Evolutionary conservation across 2,113 vertebrate species (phyloP).

Genomic region (Haliaeetus leucogaster): DNA sequence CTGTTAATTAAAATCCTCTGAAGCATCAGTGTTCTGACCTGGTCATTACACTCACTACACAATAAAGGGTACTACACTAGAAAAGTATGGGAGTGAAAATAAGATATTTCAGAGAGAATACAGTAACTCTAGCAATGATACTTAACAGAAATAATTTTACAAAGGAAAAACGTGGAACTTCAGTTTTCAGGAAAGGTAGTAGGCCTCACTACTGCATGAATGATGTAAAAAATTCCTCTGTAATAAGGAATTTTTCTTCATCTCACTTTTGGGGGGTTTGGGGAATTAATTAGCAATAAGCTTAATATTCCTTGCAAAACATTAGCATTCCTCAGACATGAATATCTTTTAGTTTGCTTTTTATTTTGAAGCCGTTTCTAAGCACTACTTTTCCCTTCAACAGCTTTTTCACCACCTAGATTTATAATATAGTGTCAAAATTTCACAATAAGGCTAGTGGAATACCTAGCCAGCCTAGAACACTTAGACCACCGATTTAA

Average conservation of each 20-base stretch:
- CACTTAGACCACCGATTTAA: not conserved
- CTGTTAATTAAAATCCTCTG: not conserved
- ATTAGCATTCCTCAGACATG: fast-evolving
- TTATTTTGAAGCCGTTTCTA: not conserved
- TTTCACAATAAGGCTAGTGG: not conserved
- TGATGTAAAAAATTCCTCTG: not conserved
- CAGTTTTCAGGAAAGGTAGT: not conserved
- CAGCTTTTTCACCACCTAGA: not conserved
- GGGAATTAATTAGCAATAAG: not conserved
- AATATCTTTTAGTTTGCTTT: not conserved
- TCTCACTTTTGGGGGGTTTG: not conserved
- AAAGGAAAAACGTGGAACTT: not conserved
- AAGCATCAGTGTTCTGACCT: not conserved
- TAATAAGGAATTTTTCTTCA: not conserved
- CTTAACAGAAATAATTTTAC: not conserved
- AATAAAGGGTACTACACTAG: not conserved
- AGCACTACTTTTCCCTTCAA: not conserved
- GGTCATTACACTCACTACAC: not conserved
- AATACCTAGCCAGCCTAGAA: not conserved
- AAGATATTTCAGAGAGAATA: not conserved
- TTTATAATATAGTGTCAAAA: not conserved
- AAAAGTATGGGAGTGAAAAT: not conserved
- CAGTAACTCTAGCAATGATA: not conserved
- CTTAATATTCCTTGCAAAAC: not conserved
- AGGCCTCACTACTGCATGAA: not conserved